phyloP scores from a whole-genome alignment of 2,888 invertebrate genomes.

The Leptopilina myrica region DNA sequence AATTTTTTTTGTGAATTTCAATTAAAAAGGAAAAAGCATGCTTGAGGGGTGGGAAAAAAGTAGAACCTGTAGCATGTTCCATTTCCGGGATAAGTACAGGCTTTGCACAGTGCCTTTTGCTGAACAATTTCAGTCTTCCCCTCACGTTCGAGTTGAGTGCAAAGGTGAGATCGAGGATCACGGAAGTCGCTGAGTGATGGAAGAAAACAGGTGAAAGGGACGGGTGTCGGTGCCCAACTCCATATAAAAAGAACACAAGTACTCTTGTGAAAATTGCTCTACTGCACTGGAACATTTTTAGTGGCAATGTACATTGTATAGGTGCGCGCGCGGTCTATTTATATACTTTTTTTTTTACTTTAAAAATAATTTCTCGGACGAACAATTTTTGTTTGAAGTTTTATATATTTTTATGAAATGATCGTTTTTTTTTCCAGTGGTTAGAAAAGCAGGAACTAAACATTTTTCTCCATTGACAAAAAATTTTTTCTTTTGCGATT shows the following conservation, averaged over 20 bases:
- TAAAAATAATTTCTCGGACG: not conserved
- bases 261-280: constrained; percentile 58
- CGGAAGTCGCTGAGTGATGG: constrained; percentile 40
- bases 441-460: no score
- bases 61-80: constrained; percentile 38
- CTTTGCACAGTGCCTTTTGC: constrained; percentile 40
- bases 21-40: not conserved
- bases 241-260: constrained; percentile 56
- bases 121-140: constrained; percentile 49
- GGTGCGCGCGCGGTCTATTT: constrained; percentile 15
- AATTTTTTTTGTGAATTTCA: not conserved
- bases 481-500: no score
- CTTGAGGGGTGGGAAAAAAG: no score
- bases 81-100: not conserved
- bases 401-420: not conserved
- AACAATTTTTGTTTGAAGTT: not conserved
- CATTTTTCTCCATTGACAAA: no score
- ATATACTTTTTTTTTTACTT: not conserved
- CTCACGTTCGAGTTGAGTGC: constrained; percentile 44
- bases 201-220: constrained; percentile 42
- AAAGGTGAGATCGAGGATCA: constrained; percentile 42
- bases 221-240: constrained; percentile 43
- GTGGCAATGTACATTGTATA: constrained; percentile 39
- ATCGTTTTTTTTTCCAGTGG: no score
- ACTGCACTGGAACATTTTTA: constrained; percentile 20